Conservation (phyloP, 2,888 invertebrate species). For the Drosophila pseudotakahashii region DNA sequence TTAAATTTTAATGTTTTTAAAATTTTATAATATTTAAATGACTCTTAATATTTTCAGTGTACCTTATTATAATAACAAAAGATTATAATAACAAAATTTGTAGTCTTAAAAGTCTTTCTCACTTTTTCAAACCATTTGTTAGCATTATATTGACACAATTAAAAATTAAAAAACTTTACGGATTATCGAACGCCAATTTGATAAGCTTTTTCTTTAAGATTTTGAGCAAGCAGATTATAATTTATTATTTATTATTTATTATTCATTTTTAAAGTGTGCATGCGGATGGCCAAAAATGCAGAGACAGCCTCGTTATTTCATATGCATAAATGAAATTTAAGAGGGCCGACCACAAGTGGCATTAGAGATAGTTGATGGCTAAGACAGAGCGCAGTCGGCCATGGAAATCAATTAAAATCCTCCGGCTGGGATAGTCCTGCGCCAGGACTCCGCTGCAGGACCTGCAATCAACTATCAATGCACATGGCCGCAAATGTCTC, state of each 20-base stretch:
- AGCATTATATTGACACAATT: too few relatives aligned
- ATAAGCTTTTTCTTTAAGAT: not conserved
- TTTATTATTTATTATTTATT: not conserved
- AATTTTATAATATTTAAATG: too few relatives aligned
- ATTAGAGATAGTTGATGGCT: conserved; percentile 61
- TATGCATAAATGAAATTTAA: conserved; percentile 36
- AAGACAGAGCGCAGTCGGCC: conserved; percentile 76
- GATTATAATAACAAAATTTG: too few relatives aligned
- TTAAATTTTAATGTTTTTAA: too few relatives aligned
- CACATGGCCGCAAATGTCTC: conserved; percentile 55
- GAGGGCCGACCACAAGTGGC: conserved; percentile 29
- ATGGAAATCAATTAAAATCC: conserved; percentile 83
- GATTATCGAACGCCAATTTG: too few relatives aligned
- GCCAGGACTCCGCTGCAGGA: conserved; percentile 18
- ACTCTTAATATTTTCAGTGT: too few relatives aligned
- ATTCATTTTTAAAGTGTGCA: not conserved
- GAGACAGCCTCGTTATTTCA: conserved; percentile 43
- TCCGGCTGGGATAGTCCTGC: conserved; percentile 56
- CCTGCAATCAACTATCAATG: conserved; percentile 76
- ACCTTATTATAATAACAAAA: too few relatives aligned
- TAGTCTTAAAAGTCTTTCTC: too few relatives aligned
- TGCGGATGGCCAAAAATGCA: not conserved
- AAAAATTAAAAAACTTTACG: too few relatives aligned
- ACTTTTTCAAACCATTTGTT: too few relatives aligned
- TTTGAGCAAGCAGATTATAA: not conserved